Conservation (phyloP, 2,888 invertebrate species). For the Eupithecia subfuscata region DNA sequence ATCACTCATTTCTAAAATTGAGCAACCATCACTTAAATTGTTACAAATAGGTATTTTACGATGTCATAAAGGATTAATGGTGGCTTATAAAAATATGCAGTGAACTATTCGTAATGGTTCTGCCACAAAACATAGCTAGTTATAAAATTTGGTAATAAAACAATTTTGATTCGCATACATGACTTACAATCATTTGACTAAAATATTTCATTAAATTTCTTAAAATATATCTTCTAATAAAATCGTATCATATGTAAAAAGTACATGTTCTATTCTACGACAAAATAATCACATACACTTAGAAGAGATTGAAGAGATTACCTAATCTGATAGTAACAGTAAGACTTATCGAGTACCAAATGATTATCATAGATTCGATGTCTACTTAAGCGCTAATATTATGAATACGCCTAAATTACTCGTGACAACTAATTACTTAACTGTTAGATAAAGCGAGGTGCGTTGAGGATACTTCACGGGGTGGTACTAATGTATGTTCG, state of each 20-base stretch:
- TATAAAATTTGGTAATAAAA: conserved; percentile 24
- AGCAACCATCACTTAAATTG: conserved; percentile 78
- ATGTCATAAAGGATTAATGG: conserved; percentile 65
- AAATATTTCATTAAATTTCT: conserved; percentile 51
- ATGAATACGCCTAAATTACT: conserved; percentile 44
- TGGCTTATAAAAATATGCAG: conserved; percentile 37
- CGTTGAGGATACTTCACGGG: conserved; percentile 48
- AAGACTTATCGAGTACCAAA: conserved; percentile 46
- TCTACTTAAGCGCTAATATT: conserved; percentile 64
- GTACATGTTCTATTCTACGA: conserved; percentile 84
- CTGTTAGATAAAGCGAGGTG: conserved; percentile 56
- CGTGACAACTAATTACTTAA: conserved; percentile 40
- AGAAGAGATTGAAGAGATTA: conserved; percentile 56
- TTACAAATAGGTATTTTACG: conserved; percentile 64
- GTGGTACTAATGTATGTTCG: conserved; percentile 34
- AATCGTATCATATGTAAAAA: conserved; percentile 73
- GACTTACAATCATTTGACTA: conserved; percentile 47
- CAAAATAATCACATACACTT: conserved; percentile 61
- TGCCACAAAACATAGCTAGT: conserved; percentile 24
- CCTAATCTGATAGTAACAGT: conserved; percentile 54
- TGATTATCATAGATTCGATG: conserved; percentile 52
- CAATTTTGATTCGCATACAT: conserved; percentile 34
- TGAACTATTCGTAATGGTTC: conserved; percentile 25
- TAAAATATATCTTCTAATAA: conserved; percentile 69
- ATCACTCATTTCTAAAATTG: conserved; percentile 71